phyloP scores from a whole-genome alignment of 2,797 vertebrate genomes.

The Emys orbicularis region DNA sequence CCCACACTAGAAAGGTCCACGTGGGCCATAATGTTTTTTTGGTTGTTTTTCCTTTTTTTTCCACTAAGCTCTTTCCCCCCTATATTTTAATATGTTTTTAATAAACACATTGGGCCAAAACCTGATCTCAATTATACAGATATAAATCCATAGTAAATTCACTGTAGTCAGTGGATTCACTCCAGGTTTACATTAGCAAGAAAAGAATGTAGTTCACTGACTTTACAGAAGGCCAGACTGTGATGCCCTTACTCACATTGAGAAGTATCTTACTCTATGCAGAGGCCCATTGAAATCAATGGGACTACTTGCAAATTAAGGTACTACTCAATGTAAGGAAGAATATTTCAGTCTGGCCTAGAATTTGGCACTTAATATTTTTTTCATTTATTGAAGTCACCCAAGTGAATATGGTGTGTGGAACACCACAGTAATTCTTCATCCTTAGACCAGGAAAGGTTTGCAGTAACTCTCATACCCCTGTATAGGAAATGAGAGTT shows the following conservation, averaged over 20 bases:
- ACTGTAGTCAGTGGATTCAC: background rate
- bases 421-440: background rate
- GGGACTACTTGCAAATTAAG: background rate
- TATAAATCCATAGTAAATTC: background rate
- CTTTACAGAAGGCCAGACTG: background rate
- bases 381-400: background rate
- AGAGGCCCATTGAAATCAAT: background rate
- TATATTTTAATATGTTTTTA: background rate
- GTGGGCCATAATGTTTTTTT: background rate
- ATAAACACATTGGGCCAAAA: background rate
- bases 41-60: background rate
- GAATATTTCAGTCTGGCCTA: background rate
- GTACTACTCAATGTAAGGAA: no score
- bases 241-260: background rate
- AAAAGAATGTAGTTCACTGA: background rate
- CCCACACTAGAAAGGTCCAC: background rate
- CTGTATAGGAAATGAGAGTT: background rate
- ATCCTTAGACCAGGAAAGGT: background rate
- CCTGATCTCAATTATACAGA: background rate
- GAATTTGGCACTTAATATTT: background rate
- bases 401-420: background rate
- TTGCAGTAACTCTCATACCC: background rate
- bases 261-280: background rate
- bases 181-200: background rate
- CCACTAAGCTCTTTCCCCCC: no score